Evolutionary conservation across 92 coral and sea anemone genomes (phyloP).

Genomic region (Phenganax stokvisi): DNA sequence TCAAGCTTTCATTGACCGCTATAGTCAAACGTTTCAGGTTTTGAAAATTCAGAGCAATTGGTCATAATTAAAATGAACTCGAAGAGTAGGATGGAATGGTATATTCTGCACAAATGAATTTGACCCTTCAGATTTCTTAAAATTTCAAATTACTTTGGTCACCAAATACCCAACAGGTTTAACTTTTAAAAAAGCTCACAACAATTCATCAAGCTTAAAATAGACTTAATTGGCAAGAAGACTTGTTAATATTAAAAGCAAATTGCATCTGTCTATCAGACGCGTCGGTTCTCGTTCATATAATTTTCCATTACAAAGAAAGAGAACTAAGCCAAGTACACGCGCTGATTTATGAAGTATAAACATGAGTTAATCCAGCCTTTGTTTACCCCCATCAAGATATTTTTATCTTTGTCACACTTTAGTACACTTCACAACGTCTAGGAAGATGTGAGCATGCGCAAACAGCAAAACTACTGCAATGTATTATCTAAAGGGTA

Average conservation of each 20-base stretch:
- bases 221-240: background rate
- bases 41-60: no score
- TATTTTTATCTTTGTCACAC: background rate
- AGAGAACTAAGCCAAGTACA: background rate
- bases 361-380: constrained; percentile 7
- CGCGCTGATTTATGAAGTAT: constrained; percentile 7
- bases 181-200: no score
- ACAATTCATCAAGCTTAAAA: no score
- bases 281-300: background rate
- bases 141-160: no score
- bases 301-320: background rate
- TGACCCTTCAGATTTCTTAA: no score
- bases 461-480: background rate
- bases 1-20: no score
- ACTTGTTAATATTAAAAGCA: background rate
- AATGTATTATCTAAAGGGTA: no score
- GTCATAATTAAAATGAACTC: no score
- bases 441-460: background rate
- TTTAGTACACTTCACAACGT: background rate
- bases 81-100: no score
- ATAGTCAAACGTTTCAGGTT: no score
- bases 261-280: constrained; percentile 9
- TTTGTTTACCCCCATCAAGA: background rate
- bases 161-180: no score
- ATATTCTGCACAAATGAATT: no score